Conservation (phyloP, 92 coral and sea anemone species). For the Scolanthus callimorphus region DNA sequence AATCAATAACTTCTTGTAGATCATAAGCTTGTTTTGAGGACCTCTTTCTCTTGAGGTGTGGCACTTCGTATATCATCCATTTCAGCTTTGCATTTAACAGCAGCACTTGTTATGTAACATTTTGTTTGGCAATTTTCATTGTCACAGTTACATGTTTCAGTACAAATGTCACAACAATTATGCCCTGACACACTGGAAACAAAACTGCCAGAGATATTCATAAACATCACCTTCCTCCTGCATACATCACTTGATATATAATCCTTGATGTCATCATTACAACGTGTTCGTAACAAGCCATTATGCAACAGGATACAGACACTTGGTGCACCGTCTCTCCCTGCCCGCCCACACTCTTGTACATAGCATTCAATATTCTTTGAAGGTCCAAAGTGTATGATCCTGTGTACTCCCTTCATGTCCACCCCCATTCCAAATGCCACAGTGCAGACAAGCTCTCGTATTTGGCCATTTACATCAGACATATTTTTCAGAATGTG, state of each 20-base stretch:
- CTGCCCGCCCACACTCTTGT: constrained; percentile 52
- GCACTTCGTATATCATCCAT: constrained; percentile 18
- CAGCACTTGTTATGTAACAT: constrained; percentile 3
- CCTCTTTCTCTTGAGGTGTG: constrained; percentile 16
- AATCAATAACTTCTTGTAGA: constrained; percentile 23
- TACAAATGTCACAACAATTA: constrained; percentile 68
- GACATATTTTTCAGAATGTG: constrained; percentile 31
- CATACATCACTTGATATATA: constrained; percentile 14
- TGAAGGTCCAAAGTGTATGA: constrained; percentile 53
- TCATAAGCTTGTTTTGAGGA: constrained; percentile 1
- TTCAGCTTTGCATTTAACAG: not conserved
- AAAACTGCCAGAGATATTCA: constrained; percentile 33
- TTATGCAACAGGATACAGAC: constrained; percentile 41
- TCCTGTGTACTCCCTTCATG: constrained; percentile 29
- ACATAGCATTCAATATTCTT: constrained; percentile 52
- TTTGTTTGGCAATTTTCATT: constrained; percentile 22
- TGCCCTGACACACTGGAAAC: constrained; percentile 21
- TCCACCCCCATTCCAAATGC: constrained; percentile 60
- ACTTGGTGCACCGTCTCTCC: constrained; percentile 48
- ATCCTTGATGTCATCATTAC: constrained; percentile 49
- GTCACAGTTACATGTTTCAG: constrained; percentile 37
- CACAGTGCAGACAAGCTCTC: constrained; percentile 38
- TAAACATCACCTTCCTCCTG: constrained; percentile 36
- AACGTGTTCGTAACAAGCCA: constrained; percentile 49
- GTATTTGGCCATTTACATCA: constrained; percentile 28